These are phyloP conservation scores for Hyphantria cunea DNA, from an alignment of 1,140 invertebrate species.

Conservation along the genomic window DNA sequence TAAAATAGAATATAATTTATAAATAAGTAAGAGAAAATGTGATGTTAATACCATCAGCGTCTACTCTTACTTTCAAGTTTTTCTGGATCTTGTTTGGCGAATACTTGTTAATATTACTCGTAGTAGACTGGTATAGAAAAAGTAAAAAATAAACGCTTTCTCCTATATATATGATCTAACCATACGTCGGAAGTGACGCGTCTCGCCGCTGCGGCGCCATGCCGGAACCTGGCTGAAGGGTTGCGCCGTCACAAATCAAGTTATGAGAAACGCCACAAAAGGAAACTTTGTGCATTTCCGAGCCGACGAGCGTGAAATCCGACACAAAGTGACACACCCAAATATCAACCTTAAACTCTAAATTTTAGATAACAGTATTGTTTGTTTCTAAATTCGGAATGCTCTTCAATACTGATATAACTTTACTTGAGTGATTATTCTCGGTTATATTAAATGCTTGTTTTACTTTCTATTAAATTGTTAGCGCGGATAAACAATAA, in stretches of 20 bases:
- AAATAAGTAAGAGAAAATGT: too few relatives aligned
- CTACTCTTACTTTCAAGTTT: too few relatives aligned
- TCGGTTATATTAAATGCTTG: conserved; percentile 43
- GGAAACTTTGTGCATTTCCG: conserved; percentile 80
- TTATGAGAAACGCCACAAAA: conserved; percentile 79
- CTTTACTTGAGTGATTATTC: conserved; percentile 40
- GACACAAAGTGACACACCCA: conserved; percentile 38
- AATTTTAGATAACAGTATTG: conserved; percentile 11
- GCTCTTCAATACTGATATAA: conserved; percentile 35
- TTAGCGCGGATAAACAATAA: conserved; percentile 22
- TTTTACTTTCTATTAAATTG: conserved; percentile 31
- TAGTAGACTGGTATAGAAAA: too few relatives aligned
- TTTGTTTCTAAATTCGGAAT: background rate
- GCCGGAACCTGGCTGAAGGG: conserved; percentile 72
- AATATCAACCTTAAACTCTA: conserved; percentile 55
- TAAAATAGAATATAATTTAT: too few relatives aligned
- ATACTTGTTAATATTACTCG: too few relatives aligned
- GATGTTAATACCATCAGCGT: too few relatives aligned
- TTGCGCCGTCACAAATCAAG: conserved; percentile 79
- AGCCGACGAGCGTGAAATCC: conserved; percentile 72
- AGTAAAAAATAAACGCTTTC: conserved; percentile 7
- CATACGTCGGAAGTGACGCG: conserved; percentile 60
- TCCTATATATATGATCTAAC: conserved; percentile 5
- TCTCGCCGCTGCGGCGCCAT: conserved; percentile 72
- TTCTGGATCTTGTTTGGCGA: too few relatives aligned